A percentile compares a stretch with the other conserved stretches of the same genome.
Evolutionary conservation across 2,797 vertebrate genomes (phyloP).

Genomic region (Dermochelys coriacea): DNA sequence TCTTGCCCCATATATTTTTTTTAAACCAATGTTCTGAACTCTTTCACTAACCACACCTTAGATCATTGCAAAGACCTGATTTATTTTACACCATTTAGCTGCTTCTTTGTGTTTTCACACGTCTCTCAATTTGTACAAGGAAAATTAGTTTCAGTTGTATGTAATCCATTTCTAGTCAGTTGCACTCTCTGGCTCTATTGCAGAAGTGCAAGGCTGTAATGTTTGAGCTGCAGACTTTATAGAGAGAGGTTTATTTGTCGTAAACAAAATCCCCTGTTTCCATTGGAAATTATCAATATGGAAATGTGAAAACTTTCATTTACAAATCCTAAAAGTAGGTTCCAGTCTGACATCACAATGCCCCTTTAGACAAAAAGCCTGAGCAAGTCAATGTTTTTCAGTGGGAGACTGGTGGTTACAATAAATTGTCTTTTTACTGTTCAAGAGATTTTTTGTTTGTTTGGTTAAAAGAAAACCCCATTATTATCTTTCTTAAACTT

Average conservation of each 20-base stretch:
- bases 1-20: background rate
- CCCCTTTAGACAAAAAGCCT: conserved; percentile 27
- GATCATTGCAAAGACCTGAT: background rate
- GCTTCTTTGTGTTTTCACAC: background rate
- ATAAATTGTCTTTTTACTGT: conserved; percentile 44
- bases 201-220: accelerated
- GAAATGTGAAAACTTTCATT: background rate
- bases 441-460: conserved; percentile 19
- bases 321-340: conserved; percentile 4
- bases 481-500: conserved; percentile 61
- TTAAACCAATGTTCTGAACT: background rate
- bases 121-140: background rate
- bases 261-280: conserved; percentile 51
- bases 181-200: background rate
- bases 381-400: background rate
- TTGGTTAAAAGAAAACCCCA: background rate
- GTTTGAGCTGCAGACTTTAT: background rate
- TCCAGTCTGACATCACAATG: background rate
- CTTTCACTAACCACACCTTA: background rate
- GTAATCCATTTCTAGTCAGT: background rate
- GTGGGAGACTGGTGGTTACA: background rate
- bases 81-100: background rate
- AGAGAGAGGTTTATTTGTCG: conserved; percentile 44
- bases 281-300: background rate
- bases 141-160: background rate